Evolutionary conservation across 2,888 invertebrate genomes (phyloP), one percentile per base, ranked within the genome.

Genomic region (Linyphia triangularis): DNA sequence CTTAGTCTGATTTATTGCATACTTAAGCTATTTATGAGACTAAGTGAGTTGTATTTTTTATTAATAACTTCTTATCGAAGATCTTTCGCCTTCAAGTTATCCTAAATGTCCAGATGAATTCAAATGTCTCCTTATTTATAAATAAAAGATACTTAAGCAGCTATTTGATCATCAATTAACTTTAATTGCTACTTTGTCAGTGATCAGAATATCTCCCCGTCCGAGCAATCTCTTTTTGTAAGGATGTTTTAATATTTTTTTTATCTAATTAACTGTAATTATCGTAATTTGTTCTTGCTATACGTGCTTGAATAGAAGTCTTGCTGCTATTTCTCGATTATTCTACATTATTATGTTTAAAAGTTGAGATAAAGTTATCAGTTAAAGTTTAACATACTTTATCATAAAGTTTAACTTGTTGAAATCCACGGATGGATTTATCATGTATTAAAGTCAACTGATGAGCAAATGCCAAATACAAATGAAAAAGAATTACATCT

Each of bases 161-260:
- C 7, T 1, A 43, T 5, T 26, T 70, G 28, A 57, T 19, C 51
- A 59, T 73, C 59, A 33, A 73, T 72, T 30, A 10, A 16, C 19
- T 73, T 57, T 73, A 73, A 57, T 43, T 51, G 19, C 13, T 73
- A 30, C 13, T 59, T 73, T 30, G 9, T 30, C 33, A 7, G 59
- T 16, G 33, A 28, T 57, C 19, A n/a, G 30, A n/a, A 10, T 19
- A 43, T 16, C 26, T 43, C 16, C 16, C 13, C 6, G 43, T 43
- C 16, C 26, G 13, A 43, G 70, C 24, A 22, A 37, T 33, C 33
- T 30, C n/a, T 67, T 2, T n/a, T n/a, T n/a, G 4, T 51, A 51
- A 16, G 0, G 13, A 51, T 51, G 16, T 16, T n/a, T 16, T n/a
- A 51, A 16, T 16, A 40, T n/a, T 51, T 6, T n/a, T 5, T 51